phyloP scores from a whole-genome alignment of 2,888 invertebrate species.

The Rhabditoides inermis region DNA sequence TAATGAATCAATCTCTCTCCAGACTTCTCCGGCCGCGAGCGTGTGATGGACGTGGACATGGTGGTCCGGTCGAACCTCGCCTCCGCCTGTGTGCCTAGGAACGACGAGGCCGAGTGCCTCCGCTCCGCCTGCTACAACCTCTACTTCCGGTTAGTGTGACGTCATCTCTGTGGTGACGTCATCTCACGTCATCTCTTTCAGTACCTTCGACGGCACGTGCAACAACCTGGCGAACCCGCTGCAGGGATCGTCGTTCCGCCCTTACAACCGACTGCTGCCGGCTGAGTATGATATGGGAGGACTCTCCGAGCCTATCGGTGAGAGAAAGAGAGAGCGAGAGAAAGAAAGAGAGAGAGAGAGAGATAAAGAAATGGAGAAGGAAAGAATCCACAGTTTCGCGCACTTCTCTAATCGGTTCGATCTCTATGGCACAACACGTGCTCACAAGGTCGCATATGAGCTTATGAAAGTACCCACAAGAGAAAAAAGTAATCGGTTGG shows the following conservation, averaged over 20 bases:
- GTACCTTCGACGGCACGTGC: slow-evolving; percentile 83
- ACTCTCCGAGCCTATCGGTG: slow-evolving; percentile 45
- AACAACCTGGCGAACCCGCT: slow-evolving; percentile 82
- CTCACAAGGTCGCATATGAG: too few relatives aligned
- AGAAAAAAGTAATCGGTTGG: too few relatives aligned
- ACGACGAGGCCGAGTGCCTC: slow-evolving; percentile 49
- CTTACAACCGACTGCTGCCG: slow-evolving; percentile 51
- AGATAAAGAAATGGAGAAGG: too few relatives aligned
- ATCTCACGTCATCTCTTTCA: slow-evolving; percentile 58
- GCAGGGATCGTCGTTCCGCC: slow-evolving; percentile 83
- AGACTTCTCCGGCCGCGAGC: slow-evolving; percentile 30
- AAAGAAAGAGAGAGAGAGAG: too few relatives aligned
- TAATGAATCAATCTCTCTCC: slow-evolving; percentile 2
- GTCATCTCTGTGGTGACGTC: neutral
- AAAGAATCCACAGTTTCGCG: too few relatives aligned
- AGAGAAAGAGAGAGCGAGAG: too few relatives aligned
- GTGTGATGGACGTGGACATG: slow-evolving; percentile 31
- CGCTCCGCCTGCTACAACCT: slow-evolving; percentile 46
- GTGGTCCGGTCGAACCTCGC: slow-evolving; percentile 47
- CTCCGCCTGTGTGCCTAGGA: slow-evolving; percentile 48
- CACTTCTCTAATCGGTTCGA: too few relatives aligned
- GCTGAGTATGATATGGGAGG: slow-evolving; percentile 48
- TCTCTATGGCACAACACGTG: too few relatives aligned
- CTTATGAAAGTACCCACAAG: too few relatives aligned
- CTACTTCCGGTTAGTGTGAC: slow-evolving; percentile 22